Evolutionary conservation across 2,113 vertebrate genomes (phyloP).

Genomic region (Cnemophilus loriae): DNA sequence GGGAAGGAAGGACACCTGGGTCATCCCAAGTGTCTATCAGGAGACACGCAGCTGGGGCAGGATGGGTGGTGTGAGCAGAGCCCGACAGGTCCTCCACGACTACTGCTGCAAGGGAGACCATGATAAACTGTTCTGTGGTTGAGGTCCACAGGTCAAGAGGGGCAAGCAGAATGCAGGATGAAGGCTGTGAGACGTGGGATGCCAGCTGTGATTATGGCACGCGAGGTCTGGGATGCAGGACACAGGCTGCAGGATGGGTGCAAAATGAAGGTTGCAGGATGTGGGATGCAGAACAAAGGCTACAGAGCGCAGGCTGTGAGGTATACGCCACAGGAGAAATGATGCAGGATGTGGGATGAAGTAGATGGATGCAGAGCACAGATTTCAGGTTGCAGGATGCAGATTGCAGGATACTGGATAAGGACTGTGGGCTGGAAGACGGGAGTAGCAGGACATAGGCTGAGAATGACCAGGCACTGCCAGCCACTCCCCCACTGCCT

Average conservation of each 20-base stretch:
- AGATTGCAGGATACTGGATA: neutral
- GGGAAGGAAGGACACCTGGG: neutral
- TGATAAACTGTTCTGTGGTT: neutral
- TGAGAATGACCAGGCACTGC: neutral
- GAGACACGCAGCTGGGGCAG: neutral
- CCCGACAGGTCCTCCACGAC: accelerated
- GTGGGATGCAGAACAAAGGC: neutral
- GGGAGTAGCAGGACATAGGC: accelerated
- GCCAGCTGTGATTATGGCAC: neutral
- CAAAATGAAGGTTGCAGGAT: neutral
- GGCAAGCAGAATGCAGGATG: neutral
- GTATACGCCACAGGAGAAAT: neutral
- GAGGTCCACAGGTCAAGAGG: neutral
- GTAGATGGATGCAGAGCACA: neutral
- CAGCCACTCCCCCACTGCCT: neutral
- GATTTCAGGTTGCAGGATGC: neutral
- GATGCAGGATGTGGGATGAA: neutral
- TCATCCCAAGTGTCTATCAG: neutral
- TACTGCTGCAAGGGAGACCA: neutral
- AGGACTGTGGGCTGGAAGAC: neutral
- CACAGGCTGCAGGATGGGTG: neutral
- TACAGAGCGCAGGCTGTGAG: neutral
- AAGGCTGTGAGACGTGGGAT: neutral
- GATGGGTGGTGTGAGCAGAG: neutral
- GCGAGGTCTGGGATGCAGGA: neutral